Evolutionary conservation across 2,113 vertebrate species (phyloP).

Genomic region (Turnix velox): DNA sequence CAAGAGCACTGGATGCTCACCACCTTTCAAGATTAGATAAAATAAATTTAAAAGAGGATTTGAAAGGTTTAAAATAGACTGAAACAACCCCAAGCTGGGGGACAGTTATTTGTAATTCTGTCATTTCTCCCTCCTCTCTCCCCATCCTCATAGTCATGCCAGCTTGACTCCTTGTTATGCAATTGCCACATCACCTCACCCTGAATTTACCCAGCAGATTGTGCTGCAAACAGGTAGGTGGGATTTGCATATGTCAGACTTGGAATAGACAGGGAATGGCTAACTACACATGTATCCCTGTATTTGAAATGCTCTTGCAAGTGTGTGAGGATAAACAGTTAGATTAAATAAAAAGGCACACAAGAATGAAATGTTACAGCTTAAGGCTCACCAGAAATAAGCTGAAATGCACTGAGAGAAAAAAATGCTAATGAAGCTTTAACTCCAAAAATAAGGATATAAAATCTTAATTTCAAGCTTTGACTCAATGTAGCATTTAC

Average conservation of each 20-base stretch:
- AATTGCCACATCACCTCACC: background rate
- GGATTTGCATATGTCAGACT: background rate
- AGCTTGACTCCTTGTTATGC: background rate
- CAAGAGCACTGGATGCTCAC: background rate
- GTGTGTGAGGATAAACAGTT: background rate
- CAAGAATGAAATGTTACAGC: background rate
- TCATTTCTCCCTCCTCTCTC: background rate
- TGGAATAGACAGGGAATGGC: background rate
- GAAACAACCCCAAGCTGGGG: background rate
- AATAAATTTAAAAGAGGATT: background rate
- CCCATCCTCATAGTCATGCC: background rate
- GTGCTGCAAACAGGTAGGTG: background rate
- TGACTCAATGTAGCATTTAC: background rate
- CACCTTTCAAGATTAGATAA: background rate
- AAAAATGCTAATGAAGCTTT: background rate
- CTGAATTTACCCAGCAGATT: slow-evolving; percentile 28
- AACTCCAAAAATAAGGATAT: background rate
- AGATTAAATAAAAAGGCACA: background rate
- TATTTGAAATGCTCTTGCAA: background rate
- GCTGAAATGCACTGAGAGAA: background rate
- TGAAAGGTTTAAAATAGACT: background rate
- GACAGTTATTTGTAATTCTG: background rate
- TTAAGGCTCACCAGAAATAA: background rate
- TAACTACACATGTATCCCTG: background rate
- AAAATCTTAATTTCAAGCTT: background rate